Percentiles rank a stretch among this genome's conserved stretches.
Conservation (phyloP, 2,797 vertebrate species). For the Graptemys geographica region DNA sequence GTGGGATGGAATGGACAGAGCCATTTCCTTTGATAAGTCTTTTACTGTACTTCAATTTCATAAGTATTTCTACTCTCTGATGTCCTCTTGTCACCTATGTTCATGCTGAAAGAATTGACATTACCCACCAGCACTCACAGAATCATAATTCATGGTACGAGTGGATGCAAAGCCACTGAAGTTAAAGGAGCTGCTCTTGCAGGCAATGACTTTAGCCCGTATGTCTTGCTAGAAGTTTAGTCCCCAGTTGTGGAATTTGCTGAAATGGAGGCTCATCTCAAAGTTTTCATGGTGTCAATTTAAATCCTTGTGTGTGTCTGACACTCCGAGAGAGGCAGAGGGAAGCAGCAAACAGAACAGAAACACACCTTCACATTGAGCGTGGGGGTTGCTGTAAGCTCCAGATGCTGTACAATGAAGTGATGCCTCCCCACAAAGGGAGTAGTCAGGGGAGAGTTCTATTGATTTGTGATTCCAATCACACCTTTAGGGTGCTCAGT, state of each 20-base stretch:
- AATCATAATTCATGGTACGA: background rate
- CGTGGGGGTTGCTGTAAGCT: too few species aligned
- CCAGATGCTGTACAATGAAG: too few species aligned
- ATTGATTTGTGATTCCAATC: too few species aligned
- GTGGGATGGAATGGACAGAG: background rate
- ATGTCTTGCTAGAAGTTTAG: background rate
- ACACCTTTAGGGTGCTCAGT: too few species aligned
- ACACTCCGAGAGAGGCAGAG: background rate
- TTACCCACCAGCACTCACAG: background rate
- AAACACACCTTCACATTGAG: too few species aligned
- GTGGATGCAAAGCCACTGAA: too few species aligned
- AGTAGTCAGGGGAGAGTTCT: too few species aligned
- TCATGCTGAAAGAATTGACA: too few species aligned
- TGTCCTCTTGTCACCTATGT: background rate
- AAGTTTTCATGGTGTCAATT: background rate
- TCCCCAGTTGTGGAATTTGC: background rate
- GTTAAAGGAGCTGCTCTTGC: background rate
- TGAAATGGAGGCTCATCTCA: background rate
- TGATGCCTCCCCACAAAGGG: too few species aligned
- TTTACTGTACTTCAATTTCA: background rate
- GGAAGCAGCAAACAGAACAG: background rate
- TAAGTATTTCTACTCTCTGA: background rate
- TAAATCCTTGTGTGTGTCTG: background rate
- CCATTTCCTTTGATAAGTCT: background rate
- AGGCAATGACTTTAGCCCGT: accelerated